Conservation (phyloP, 2,113 vertebrate species). For the Dasyurus viverrinus region DNA sequence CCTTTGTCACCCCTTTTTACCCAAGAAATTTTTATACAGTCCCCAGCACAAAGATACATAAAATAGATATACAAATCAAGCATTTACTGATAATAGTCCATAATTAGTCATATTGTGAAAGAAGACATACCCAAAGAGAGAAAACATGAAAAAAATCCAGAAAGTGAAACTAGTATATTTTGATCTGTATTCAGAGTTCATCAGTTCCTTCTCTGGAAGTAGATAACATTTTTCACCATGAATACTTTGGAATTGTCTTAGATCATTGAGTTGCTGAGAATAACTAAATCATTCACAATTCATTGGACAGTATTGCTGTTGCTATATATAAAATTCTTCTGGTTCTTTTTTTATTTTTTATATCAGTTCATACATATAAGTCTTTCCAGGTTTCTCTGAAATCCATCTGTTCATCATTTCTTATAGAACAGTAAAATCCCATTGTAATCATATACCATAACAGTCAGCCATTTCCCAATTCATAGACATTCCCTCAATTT, state of each 20-base stretch:
- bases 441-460: background rate
- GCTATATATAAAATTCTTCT: background rate
- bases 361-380: background rate
- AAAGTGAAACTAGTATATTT: background rate
- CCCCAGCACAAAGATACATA: too few species aligned
- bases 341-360: background rate
- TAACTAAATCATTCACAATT: background rate
- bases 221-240: background rate
- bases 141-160: background rate
- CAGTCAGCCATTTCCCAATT: background rate
- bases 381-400: background rate
- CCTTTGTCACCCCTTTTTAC: too few species aligned
- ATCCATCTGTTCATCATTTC: background rate
- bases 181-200: background rate
- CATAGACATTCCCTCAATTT: background rate
- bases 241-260: background rate
- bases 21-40: too few species aligned
- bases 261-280: background rate
- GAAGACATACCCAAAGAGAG: background rate
- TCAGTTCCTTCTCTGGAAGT: background rate
- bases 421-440: background rate
- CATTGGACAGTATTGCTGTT: background rate
- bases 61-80: too few species aligned
- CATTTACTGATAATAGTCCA: too few species aligned
- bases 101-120: background rate